Evolutionary conservation across 1,140 invertebrate species (phyloP), one percentile per base, ranked within the genome.

Genomic region (Protaetia brevitarsis): DNA sequence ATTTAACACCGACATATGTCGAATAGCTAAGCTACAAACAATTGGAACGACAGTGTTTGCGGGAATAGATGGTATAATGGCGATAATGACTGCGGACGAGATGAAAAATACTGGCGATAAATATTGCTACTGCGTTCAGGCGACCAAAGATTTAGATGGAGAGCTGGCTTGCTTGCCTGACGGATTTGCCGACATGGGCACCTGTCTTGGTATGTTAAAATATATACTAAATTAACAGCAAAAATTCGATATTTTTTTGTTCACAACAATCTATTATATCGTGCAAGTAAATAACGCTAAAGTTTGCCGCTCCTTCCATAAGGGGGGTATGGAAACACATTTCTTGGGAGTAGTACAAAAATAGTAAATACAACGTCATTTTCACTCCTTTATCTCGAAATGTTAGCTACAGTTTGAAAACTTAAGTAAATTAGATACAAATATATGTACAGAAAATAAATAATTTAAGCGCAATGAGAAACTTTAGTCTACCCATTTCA

Each of bases 51-150:
- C 59, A 10, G n/a, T 3, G n/a, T 61, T 16, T 34, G 30, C 30
- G 23, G 29, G 16, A 8, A 51, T 51, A 6, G 41, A 51, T 5
- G 41, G 41, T 6, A 6, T 13, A 10, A 19, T 51, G 6, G 16
- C n/a, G 6, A 61, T 10, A 61, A 8, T 61, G 28, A 19, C 16
- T 21, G 34, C n/a, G 34, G 19, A 61, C n/a, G 30, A 27, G 5
- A 31, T 61, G 28, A 31, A 8, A 16, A 61, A 30, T 34, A 21
- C 11, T 3, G 29, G 59, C 6, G 68, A 73, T 16, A 34, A 72
- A 10, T 70, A 73, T 26, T 76, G 74, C 63, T 74, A 64, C 37
- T 76, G 74, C 37, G 63, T 56, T 19, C 64, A 73, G 34, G 10
- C 29, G 30, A 72, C 70, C 10, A 66, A 41, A 45, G 70, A 69